Evolutionary conservation across 2,888 invertebrate species (phyloP), one percentile per base, ranked within the genome.

Genomic region (Leptarthrus brevirostris): DNA sequence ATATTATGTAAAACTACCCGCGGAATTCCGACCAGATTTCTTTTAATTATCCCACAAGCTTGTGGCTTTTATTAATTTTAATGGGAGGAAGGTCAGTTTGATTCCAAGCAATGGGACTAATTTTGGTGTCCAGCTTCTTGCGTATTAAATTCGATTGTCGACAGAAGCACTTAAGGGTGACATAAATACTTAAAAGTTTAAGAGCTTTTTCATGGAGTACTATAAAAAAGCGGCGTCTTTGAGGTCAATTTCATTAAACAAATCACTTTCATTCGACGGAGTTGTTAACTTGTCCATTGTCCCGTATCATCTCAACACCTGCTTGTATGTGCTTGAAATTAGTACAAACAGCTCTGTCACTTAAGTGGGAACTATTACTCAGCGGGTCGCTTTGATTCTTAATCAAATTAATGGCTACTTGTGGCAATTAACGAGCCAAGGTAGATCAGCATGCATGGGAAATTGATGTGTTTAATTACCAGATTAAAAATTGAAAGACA

Each of bases 241-340:
- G 58, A 58, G 58, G 58, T 58, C 58, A 58, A 58, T 58, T 58
- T 58, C 58, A 58, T 58, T 58, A 58, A 58, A 58, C 36, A 58
- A 58, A 58, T 58, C 58, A 58, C 34, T 58, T 58, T 58, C 18
- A 36, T 58, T 36, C 22, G 58, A 12, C 34, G n/a, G 12, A 16
- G 36, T 36, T 36, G 58, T 58, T 58, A 58, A 58, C 18, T 12
- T 20, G 58, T 34, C 18, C 58, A 58, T 16, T 56, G 20, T 18
- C 26, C 8, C 16, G 16, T 40, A 18, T 12, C 30, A 34, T 18
- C 34, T 34, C 20, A 3, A 36, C 34, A 58, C 36, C 34, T 56
- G 4, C 58, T 58, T 58, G 10, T 2, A 36, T 36, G 10, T 2
- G n/a, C 40, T 40, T 6, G n/a, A 12, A 3, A 40, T 40, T 40